Evolutionary conservation across 2,113 vertebrate genomes (phyloP).

Genomic region (Saccopteryx leptura): DNA sequence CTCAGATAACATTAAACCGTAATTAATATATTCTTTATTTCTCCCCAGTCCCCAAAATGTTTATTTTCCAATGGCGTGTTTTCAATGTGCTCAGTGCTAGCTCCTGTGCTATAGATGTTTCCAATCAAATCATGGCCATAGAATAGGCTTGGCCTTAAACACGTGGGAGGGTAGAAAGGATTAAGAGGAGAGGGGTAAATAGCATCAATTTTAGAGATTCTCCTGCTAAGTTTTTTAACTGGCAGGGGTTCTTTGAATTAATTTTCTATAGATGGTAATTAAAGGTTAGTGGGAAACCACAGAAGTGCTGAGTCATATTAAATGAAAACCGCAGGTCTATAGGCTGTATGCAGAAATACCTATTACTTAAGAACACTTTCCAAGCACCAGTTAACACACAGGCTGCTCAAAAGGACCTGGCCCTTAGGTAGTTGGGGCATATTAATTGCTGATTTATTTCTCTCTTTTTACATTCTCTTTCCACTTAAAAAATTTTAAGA

Average conservation of each 20-base stretch:
- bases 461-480: slow-evolving; percentile 77
- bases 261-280: slow-evolving; percentile 37
- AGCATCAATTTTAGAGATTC: background rate
- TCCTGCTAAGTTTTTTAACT: slow-evolving; percentile 35
- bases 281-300: slow-evolving; percentile 56
- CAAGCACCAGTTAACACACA: slow-evolving; percentile 72
- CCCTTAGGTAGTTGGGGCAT: slow-evolving; percentile 77
- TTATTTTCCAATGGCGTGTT: slow-evolving; percentile 48
- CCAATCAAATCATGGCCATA: slow-evolving; percentile 38
- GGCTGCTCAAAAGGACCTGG: slow-evolving; percentile 72
- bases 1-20: background rate
- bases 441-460: slow-evolving; percentile 81
- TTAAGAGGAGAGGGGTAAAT: background rate
- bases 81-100: background rate
- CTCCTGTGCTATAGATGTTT: background rate
- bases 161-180: background rate
- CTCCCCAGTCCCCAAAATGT: background rate
- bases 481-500: slow-evolving; percentile 68
- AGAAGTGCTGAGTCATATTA: slow-evolving; percentile 11
- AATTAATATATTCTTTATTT: slow-evolving; percentile 70
- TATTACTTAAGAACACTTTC: slow-evolving; percentile 82
- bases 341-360: slow-evolving; percentile 73
- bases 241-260: slow-evolving; percentile 51
- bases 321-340: slow-evolving; percentile 73
- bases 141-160: background rate